A percentile compares a stretch with the other conserved stretches of the same genome.
phyloP scores from a whole-genome alignment of 2,113 vertebrate genomes.

The Rhynchopsitta pachyrhyncha region DNA sequence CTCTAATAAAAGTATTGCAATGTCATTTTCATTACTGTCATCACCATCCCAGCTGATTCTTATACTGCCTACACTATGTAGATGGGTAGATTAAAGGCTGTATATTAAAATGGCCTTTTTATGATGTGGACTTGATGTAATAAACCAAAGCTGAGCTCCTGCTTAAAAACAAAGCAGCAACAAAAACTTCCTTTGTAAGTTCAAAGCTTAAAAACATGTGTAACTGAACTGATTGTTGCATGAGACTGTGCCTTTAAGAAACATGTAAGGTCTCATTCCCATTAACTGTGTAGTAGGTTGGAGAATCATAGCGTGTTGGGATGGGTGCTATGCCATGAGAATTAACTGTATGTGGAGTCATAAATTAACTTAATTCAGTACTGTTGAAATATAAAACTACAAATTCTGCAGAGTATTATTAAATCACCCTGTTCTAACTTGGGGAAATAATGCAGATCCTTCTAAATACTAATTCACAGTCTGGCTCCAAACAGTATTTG shows the following conservation, averaged over 20 bases:
- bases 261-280: not conserved
- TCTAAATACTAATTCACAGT: not conserved
- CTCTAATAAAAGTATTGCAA: not conserved
- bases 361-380: not conserved
- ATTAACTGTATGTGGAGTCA: not conserved
- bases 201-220: not conserved
- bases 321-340: not conserved
- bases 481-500: not conserved
- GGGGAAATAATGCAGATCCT: not conserved
- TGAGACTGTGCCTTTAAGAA: not conserved
- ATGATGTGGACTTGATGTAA: not conserved
- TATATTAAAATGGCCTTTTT: not conserved
- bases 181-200: not conserved
- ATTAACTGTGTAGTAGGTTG: not conserved
- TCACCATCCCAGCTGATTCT: not conserved
- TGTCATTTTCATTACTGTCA: not conserved
- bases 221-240: not conserved
- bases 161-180: not conserved
- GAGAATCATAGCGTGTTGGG: not conserved
- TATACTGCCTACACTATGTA: not conserved
- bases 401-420: not conserved
- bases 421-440: not conserved
- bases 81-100: not conserved
- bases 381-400: not conserved
- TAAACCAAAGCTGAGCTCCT: not conserved